Percentiles rank a stretch among this genome's conserved stretches.
Evolutionary conservation across 2,888 invertebrate genomes (phyloP).

Genomic region (Chymomyza caudatula): DNA sequence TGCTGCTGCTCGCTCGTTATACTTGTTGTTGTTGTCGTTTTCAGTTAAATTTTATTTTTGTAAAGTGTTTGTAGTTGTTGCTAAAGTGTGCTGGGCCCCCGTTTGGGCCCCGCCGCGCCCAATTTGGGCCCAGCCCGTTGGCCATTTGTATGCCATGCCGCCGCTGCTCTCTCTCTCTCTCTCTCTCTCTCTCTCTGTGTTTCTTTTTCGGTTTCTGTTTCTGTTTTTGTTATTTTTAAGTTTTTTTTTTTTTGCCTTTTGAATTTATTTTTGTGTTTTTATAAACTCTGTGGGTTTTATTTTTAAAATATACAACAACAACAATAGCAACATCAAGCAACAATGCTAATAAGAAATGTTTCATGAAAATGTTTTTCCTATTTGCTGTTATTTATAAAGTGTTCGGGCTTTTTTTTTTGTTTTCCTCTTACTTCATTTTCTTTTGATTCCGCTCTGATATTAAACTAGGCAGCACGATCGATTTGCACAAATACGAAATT

Average conservation of each 20-base stretch:
- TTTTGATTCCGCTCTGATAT: background rate
- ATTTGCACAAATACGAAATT: background rate
- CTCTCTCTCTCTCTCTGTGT: background rate
- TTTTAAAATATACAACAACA: constrained; percentile 48
- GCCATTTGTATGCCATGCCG: background rate
- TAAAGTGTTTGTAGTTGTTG: constrained; percentile 2
- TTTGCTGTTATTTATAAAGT: constrained; percentile 1
- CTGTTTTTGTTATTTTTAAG: constrained; percentile 12
- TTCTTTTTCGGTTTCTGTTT: background rate
- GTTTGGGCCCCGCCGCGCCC: background rate
- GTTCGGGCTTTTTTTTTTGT: background rate
- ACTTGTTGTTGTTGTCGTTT: constrained; percentile 15
- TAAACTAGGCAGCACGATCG: background rate
- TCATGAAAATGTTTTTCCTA: constrained; percentile 31
- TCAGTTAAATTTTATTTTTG: background rate
- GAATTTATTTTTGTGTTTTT: constrained; percentile 69
- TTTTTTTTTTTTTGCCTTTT: constrained; percentile 54
- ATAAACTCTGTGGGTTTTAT: constrained; percentile 69
- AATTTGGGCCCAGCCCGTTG: background rate
- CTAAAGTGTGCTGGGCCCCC: constrained; percentile 10
- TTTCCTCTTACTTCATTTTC: background rate
- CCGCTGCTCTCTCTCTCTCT: too few species aligned
- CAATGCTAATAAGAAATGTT: constrained; percentile 20
- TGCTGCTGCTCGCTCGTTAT: too few species aligned
- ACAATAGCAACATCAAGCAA: constrained; percentile 7